phyloP scores from a whole-genome alignment of 2,797 vertebrate species.

The Cynopterus sphinx region DNA sequence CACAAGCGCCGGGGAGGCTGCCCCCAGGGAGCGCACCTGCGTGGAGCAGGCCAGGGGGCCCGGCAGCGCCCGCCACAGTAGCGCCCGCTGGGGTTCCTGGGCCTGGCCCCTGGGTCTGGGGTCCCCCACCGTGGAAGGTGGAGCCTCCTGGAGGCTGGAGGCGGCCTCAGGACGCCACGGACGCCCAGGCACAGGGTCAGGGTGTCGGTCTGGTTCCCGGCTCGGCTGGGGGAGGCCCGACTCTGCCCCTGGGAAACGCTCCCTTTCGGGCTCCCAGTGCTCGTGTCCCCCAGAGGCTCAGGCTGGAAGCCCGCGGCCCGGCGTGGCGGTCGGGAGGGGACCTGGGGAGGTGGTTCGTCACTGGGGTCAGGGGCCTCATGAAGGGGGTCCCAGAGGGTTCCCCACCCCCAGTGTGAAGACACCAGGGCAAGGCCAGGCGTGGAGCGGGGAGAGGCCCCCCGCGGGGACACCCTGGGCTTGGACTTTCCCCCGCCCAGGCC shows the following conservation, averaged over 20 bases:
- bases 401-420: background rate
- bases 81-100: no score
- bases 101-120: background rate
- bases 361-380: background rate
- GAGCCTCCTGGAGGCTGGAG: background rate
- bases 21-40: background rate
- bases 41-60: background rate
- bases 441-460: background rate
- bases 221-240: background rate
- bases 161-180: fast-evolving
- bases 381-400: background rate
- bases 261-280: background rate
- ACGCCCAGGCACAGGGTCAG: background rate
- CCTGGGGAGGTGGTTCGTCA: background rate
- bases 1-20: background rate
- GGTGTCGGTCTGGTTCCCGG: background rate
- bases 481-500: background rate
- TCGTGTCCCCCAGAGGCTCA: background rate
- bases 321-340: background rate
- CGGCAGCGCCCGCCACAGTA: background rate
- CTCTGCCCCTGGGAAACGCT: background rate
- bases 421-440: background rate
- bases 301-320: background rate
- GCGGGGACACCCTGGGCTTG: background rate
- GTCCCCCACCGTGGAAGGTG: background rate